Conservation (phyloP, 37 sponge, comb jelly and placozoan genomes). For the Oopsacas minuta region DNA sequence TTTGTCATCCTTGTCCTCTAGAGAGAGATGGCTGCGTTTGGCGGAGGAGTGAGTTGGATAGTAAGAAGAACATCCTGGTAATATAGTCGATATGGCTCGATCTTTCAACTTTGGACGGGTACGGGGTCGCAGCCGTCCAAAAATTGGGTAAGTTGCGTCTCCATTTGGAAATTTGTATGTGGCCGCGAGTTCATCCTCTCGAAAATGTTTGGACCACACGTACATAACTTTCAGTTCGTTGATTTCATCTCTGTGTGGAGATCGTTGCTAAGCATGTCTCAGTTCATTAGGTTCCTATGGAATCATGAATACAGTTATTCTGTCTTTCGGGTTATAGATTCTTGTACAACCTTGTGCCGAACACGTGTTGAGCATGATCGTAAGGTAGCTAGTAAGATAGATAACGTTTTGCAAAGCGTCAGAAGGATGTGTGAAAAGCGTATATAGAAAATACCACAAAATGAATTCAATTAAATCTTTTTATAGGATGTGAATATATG, state of each 20-base stretch:
- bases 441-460: too few species aligned
- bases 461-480: too few species aligned
- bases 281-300: not conserved
- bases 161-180: not conserved
- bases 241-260: not conserved
- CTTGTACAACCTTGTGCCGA: not conserved
- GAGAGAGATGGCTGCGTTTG: not conserved
- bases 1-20: not conserved
- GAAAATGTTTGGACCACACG: not conserved
- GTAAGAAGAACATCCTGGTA: conserved; percentile 16
- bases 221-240: not conserved
- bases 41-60: not conserved
- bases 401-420: not conserved
- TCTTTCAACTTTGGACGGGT: not conserved
- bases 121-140: too few species aligned
- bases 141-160: not conserved
- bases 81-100: not conserved
- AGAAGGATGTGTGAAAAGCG: not conserved
- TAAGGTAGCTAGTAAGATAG: not conserved
- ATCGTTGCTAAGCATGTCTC: conserved; percentile 6
- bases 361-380: not conserved
- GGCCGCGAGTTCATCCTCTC: not conserved
- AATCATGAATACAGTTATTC: not conserved
- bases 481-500: too few species aligned
- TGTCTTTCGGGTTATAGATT: not conserved